These are phyloP conservation scores for Gymnodraco acuticeps DNA, from an alignment of 2,797 vertebrate species.

Conservation along the genomic window DNA sequence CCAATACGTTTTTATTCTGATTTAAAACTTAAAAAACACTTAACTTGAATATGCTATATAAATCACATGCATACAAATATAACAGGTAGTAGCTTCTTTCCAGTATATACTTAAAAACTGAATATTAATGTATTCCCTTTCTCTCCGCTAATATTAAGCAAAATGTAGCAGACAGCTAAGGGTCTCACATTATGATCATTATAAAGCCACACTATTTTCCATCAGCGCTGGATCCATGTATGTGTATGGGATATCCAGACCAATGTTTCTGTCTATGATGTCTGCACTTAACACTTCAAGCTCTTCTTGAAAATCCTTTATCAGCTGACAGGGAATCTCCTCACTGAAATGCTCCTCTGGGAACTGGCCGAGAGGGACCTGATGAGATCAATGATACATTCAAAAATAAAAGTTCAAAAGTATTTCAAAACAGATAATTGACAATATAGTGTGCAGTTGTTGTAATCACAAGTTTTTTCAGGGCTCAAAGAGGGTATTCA, in stretches of 20 bases:
- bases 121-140: no score
- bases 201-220: slow-evolving; percentile 74
- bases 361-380: slow-evolving; percentile 55
- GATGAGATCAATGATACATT: background rate
- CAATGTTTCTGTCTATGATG: slow-evolving; percentile 60
- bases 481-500: no score
- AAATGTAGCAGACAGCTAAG: no score
- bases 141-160: no score
- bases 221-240: slow-evolving; percentile 60
- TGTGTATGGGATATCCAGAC: slow-evolving; percentile 51
- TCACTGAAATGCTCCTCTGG: slow-evolving; percentile 63
- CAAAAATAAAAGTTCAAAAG: background rate
- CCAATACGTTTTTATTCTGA: no score
- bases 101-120: no score
- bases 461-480: no score
- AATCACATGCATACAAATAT: no score
- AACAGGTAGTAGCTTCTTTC: no score
- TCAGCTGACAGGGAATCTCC: slow-evolving; percentile 30
- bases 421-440: no score
- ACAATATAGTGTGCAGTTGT: background rate
- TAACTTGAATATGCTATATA: no score
- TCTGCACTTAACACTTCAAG: slow-evolving; percentile 23
- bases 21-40: no score
- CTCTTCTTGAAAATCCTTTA: slow-evolving; percentile 43
- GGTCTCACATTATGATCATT: background rate